A percentile compares a stretch with the other conserved stretches of the same genome.
Conservation (phyloP, 2,888 invertebrate species). For the Hololepta plana region DNA sequence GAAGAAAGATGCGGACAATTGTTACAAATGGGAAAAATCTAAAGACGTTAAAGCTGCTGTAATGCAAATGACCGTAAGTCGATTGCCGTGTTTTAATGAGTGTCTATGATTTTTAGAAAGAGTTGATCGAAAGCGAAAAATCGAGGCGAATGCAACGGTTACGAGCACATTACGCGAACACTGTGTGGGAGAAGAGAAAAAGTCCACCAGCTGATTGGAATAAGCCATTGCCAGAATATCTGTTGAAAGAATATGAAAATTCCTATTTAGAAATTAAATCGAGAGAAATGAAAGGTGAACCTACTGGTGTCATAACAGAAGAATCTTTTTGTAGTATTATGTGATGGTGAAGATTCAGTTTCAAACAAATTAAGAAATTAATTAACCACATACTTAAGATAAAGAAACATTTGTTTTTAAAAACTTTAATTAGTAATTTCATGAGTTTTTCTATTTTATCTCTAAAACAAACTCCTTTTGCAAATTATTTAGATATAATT, state of each 20-base stretch:
- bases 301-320: too few species aligned
- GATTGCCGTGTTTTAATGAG: conserved; percentile 3
- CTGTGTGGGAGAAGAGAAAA: conserved; percentile 60
- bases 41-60: conserved; percentile 50
- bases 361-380: too few species aligned
- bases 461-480: too few species aligned
- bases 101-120: conserved; percentile 29
- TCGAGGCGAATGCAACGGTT: conserved; percentile 42
- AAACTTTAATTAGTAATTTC: too few species aligned
- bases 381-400: too few species aligned
- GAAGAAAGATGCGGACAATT: conserved; percentile 61
- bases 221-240: conserved; percentile 59
- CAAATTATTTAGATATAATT: too few species aligned
- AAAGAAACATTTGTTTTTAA: too few species aligned
- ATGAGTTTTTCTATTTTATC: too few species aligned
- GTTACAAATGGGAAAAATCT: conserved; percentile 44
- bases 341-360: too few species aligned
- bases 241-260: conserved; percentile 45
- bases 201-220: conserved; percentile 69
- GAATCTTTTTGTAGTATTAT: too few species aligned
- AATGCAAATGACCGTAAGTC: conserved; percentile 13
- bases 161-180: conserved; percentile 48
- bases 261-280: conserved; percentile 47
- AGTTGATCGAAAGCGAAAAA: conserved; percentile 55
- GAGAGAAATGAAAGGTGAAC: conserved; percentile 36